These are phyloP conservation scores for Drosophila paranaensis DNA, from an alignment of 2,888 invertebrate genomes.

Conservation along the genomic window DNA sequence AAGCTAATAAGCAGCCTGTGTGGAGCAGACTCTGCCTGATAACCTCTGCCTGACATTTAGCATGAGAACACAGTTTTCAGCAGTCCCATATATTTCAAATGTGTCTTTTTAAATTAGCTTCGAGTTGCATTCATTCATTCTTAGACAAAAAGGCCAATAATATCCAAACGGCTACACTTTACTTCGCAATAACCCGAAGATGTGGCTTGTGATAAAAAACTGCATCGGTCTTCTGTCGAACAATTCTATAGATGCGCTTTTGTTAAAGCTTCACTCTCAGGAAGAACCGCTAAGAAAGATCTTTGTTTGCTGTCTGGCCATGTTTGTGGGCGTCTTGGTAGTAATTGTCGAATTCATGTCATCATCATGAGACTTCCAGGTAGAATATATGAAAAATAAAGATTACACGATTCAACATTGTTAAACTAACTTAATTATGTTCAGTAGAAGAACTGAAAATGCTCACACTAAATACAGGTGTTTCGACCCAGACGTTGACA, in stretches of 20 bases:
- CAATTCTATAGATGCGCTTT: background rate
- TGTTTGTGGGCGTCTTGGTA: background rate
- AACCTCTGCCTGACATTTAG: slow-evolving; percentile 68
- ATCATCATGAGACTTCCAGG: background rate
- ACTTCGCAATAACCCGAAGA: slow-evolving; percentile 14
- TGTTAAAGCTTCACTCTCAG: background rate
- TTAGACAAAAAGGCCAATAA: slow-evolving; percentile 49
- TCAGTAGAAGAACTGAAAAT: background rate
- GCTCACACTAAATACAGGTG: slow-evolving; percentile 41
- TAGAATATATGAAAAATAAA: background rate
- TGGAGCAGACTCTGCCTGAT: slow-evolving; percentile 55
- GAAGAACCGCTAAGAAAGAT: background rate
- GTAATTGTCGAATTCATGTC: background rate
- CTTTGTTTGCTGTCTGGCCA: background rate
- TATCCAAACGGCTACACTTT: slow-evolving; percentile 39
- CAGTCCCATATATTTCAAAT: slow-evolving; percentile 57
- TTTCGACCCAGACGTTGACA: slow-evolving; percentile 33
- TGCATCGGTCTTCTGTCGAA: slow-evolving; percentile 14
- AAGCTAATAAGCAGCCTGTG: slow-evolving; percentile 47
- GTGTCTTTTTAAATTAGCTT: slow-evolving; percentile 52
- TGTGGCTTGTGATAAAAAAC: slow-evolving; percentile 3
- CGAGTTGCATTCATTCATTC: slow-evolving; percentile 56
- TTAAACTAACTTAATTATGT: background rate
- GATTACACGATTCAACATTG: background rate
- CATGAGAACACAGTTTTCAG: slow-evolving; percentile 59